A percentile compares a stretch with the other conserved stretches of the same genome.
phyloP scores from a whole-genome alignment of 2,113 vertebrate genomes.

The Oncorhynchus tshawytscha region DNA sequence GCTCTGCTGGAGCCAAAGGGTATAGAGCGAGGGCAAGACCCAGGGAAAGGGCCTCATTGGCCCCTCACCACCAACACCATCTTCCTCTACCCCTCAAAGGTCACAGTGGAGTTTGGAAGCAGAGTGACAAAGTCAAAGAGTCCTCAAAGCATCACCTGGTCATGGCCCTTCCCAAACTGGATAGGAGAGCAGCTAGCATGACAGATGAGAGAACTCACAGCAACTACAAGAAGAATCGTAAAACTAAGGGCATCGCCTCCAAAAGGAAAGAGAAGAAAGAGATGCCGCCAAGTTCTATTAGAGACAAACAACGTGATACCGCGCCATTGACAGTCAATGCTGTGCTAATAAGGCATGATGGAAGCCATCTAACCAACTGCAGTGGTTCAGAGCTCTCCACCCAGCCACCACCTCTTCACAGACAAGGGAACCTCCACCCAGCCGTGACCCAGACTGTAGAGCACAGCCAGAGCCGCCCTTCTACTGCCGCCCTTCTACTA shows the following conservation, averaged over 20 bases:
- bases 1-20: constrained; percentile 24
- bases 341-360: constrained; percentile 26
- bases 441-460: constrained; percentile 19
- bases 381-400: constrained; percentile 28
- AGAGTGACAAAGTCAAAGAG: constrained; percentile 14
- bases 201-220: neutral
- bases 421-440: constrained; percentile 8
- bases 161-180: constrained; percentile 10
- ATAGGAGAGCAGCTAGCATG: neutral
- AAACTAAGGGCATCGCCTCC: neutral
- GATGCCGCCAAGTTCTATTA: constrained; percentile 8
- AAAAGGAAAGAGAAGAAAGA: constrained; percentile 34
- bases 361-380: constrained; percentile 28
- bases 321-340: constrained; percentile 17
- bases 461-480: too few relatives aligned
- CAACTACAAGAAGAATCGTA: constrained; percentile 30
- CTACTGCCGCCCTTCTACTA: constrained; percentile 10
- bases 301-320: neutral
- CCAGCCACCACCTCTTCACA: constrained; percentile 38
- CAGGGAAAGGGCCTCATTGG: neutral
- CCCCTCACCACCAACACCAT: neutral
- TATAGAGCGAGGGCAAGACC: constrained; percentile 13
- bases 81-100: constrained; percentile 9
- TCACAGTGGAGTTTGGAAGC: constrained; percentile 35
- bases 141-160: constrained; percentile 23